phyloP scores from a whole-genome alignment of 2,113 vertebrate genomes.

The Vidua macroura region DNA sequence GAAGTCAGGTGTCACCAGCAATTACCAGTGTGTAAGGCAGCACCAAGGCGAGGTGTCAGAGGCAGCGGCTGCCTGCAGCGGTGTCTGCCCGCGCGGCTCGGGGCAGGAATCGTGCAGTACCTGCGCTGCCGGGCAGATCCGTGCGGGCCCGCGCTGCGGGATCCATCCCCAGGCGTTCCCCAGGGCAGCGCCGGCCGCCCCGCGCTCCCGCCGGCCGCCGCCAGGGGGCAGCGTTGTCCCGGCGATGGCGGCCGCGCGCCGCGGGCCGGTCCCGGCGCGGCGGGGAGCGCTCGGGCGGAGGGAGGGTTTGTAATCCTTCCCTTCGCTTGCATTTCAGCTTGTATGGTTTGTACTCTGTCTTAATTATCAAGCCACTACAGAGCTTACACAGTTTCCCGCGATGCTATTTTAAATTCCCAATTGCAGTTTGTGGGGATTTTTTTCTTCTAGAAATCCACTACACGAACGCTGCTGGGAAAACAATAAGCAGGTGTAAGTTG shows the following conservation, averaged over 20 bases:
- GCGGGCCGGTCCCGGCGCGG: neutral
- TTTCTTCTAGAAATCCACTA: neutral
- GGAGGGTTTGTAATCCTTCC: neutral
- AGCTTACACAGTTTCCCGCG: neutral
- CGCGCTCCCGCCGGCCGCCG: neutral
- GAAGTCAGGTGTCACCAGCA: neutral
- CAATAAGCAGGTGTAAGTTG: neutral
- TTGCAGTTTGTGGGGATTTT: too few relatives aligned
- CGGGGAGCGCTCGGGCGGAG: neutral
- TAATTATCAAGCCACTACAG: neutral
- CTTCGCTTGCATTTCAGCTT: neutral
- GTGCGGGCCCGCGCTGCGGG: neutral
- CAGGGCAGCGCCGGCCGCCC: neutral
- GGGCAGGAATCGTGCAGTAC: neutral
- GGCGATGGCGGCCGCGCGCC: neutral
- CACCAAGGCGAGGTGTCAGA: neutral
- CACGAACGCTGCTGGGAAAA: neutral
- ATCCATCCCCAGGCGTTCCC: neutral
- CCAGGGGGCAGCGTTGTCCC: constrained; percentile 10
- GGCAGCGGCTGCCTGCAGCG: neutral
- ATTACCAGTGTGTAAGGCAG: neutral
- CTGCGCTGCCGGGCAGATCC: neutral
- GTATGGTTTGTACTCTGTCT: neutral
- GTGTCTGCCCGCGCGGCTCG: neutral
- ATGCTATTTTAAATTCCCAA: neutral